Base-by-base conservation (phyloP, 2,797 vertebrate species). In the Falco concolor region DNA sequence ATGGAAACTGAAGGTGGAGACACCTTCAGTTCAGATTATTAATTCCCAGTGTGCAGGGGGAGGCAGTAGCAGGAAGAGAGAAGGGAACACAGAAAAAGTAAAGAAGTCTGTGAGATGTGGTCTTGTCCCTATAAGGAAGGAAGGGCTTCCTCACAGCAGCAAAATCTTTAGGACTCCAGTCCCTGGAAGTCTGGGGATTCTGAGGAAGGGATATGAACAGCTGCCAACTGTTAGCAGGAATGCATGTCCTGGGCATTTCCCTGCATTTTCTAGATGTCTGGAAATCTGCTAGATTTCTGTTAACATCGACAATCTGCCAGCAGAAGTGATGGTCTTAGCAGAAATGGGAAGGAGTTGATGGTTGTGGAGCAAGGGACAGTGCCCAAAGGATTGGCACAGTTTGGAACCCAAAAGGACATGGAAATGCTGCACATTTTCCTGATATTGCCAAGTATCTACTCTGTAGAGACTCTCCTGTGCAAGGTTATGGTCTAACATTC, bases 171-270 rank as follows among this genome's bases (percentile, higher is more conserved):
- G 28, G 42, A 42, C 10, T 68, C 20, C 45, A 40, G 45, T 21
- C 21, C 10, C n/a, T 56, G 13, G 57, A 10, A 69, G 11, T 18
- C 25, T 42, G 30, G 24, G 27, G 34, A 90, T 53, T 24, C 10
- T 12, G 6, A 19, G 30, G 7, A 85, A 78, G 6, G 12, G 17
- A 2, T 69, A 25, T 8, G 10, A 45, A 47, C 9, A 65, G 14
- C 16, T 61, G 34, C 13, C 50, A 80, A 0, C 1, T 10, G 0
- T 3, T 76, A 68, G 15, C n/a, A 83, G 42, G 24, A 78, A 47
- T 8, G 5, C 34, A 13, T 10, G 13, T 38, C 50, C 15, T 76
- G 36, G 63, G 7, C 20, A n/a, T 76, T 91, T 82, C 20, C 40
- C 30, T 74, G 21, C 34, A 10, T 67, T 95, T 84, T 42, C 21